Conservation (phyloP, 1,140 invertebrate species). For the Theocolax elegans region DNA sequence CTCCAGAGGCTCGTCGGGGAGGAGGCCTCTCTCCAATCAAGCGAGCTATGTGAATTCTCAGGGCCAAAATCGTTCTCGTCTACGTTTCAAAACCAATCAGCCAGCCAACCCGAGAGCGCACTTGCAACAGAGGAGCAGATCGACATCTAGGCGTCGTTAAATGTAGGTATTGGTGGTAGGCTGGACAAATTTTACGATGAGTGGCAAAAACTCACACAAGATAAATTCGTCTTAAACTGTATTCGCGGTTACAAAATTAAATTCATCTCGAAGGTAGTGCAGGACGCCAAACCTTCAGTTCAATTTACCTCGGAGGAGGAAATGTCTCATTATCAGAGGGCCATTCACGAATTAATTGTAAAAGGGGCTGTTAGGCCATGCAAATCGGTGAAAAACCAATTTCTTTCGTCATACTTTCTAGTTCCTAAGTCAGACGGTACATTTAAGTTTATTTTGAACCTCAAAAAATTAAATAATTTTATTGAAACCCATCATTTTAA, state of each 20-base stretch:
- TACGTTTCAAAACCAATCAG: neutral
- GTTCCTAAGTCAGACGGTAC: neutral
- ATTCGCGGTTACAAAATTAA: neutral
- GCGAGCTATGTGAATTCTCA: neutral
- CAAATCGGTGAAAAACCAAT: neutral
- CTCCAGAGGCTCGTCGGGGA: neutral
- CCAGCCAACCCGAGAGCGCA: neutral
- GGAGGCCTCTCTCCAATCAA: neutral
- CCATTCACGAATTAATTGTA: neutral
- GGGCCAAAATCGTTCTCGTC: neutral
- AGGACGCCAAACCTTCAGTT: neutral
- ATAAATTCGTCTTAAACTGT: neutral
- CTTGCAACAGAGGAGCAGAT: neutral
- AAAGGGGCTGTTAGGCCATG: neutral
- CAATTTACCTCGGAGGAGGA: neutral
- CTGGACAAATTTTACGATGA: neutral
- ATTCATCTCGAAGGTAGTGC: neutral
- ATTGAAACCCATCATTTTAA: conserved; percentile 6
- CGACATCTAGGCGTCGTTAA: neutral
- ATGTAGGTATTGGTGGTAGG: neutral
- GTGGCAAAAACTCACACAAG: neutral
- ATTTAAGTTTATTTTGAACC: conserved; percentile 8
- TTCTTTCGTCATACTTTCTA: conserved; percentile 15
- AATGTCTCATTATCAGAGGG: too few species aligned
- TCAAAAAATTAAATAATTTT: conserved; percentile 10